Base-by-base conservation (phyloP, 2,797 vertebrate genomes). In the Schizopygopsis pylzovi region DNA sequence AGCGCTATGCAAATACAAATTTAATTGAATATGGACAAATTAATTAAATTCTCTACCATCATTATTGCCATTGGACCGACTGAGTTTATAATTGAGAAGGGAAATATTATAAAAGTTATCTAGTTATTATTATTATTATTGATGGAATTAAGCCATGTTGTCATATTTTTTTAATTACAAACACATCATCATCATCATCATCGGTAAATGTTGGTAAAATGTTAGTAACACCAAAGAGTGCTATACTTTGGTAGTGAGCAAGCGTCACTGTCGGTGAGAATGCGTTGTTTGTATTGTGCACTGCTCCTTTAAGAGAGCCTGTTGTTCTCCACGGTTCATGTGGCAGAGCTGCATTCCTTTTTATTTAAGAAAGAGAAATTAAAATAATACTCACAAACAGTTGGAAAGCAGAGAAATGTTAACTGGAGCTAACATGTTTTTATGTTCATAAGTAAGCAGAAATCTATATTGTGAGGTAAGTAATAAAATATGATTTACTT, bases 291-390 rank as follows among this genome's bases (percentile, higher is more conserved):
- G 2, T 4, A 61, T 2, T n/a, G 13, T 73, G 41, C 11, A 3
- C 54, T 22, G 41, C n/a, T 13, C 16, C 70, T 82, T 73, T 72
- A 71, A 56, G 4, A 18, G 1, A 10, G 16, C 0, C 3, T 6
- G 8, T 7, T 16, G 13, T 28, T 47, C 13, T 15, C 18, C 1
- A 7, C 2, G 16, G 16, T 37, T 75, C 28, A 12, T 61, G 37
- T 33, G 28, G 81, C 28, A 45, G 15, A 82, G 6, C 81, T 33
- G 37, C 68, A 82, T 82, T 82, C 39, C 81, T 5, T 25, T 41
- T 71, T 28, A 41, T 41, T 41, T 3, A 59, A 59, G 8, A 49
- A 49, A 45, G n/a, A 22, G 20, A 68, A 41, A 81, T 39, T 22
- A 43, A 79, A 81, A 52, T 68, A 6, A 81, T 25, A 39, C 28